A percentile compares a stretch with the other conserved stretches of the same genome.
Evolutionary conservation across 2,888 invertebrate species (phyloP).

Genomic region (Drosophila barbarae): DNA sequence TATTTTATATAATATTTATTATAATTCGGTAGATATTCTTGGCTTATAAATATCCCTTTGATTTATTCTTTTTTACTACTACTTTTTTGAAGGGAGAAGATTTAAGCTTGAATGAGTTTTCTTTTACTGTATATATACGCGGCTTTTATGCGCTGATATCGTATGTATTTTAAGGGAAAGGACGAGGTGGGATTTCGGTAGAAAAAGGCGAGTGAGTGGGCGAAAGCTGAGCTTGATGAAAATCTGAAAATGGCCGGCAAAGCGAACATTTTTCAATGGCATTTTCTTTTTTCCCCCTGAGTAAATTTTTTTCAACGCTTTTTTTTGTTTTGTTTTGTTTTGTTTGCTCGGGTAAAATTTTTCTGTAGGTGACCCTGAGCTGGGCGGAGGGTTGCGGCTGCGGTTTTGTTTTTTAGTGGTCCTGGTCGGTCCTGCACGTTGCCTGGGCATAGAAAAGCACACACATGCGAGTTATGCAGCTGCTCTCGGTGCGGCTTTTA

Average conservation of each 20-base stretch:
- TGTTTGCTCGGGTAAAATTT: constrained; percentile 32
- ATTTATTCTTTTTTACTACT: no score
- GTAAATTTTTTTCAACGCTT: constrained; percentile 10
- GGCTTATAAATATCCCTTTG: no score
- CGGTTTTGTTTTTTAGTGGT: constrained; percentile 39
- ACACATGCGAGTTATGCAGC: constrained; percentile 60
- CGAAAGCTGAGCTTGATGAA: constrained; percentile 56
- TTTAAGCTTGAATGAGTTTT: neutral
- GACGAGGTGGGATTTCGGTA: constrained; percentile 9
- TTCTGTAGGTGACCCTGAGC: constrained; percentile 64
- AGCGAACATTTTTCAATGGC: constrained; percentile 67
- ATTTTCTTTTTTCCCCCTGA: constrained; percentile 40
- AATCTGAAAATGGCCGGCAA: constrained; percentile 66
- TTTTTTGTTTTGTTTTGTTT: constrained; percentile 13
- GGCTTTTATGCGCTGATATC: constrained; percentile 69
- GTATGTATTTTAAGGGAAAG: constrained; percentile 4
- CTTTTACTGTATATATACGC: constrained; percentile 46
- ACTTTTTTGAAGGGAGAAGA: no score
- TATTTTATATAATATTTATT: no score
- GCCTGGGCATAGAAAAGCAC: constrained; percentile 28
- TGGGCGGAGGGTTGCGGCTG: constrained; percentile 47
- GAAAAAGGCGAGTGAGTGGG: constrained; percentile 23
- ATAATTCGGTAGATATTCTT: no score
- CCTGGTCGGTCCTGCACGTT: constrained; percentile 19
- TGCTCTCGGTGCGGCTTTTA: constrained; percentile 68